Base-by-base conservation (phyloP, 2,888 invertebrate species). In the Chydorus sphaericus region DNA sequence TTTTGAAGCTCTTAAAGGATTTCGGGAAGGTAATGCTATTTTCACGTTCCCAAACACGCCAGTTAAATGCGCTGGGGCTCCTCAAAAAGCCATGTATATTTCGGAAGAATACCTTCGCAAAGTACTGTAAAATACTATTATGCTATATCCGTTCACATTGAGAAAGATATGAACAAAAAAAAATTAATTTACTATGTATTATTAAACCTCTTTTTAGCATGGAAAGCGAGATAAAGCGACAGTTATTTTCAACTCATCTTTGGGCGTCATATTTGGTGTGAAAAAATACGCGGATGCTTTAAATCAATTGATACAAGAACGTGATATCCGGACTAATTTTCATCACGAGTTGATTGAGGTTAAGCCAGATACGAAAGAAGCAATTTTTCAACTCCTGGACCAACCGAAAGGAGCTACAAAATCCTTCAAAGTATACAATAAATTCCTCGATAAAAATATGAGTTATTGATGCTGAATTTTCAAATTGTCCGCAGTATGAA, bases 1-100 rank as follows among this genome's bases (percentile, higher is more conserved):
- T 0, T 87, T 76, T 67, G 67, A 77, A 6, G 80, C 81, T 57
- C 67, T 96, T 28, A 71, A 81, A 63, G 72, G 73, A 28, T 82
- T 91, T 59, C 72, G 78, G 56, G 71, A 74, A 0, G 94, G 93
- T 1, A 83, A 87, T 66, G 91, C 87, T 0, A 74, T 96, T 57
- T 98, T 97, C 69, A 94, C 96, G 1, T 92, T 83, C 69, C 98
- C 98, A 0, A 80, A 82, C 64, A 79, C 85, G 0, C 83, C 87
- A 0, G 84, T 98, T 50, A 98, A 98, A 70, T 98, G 98, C 70
- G 89, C 96, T 0, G 98, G 98, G 0, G 97, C 97, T 2, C 96
- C 97, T 28, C 97, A 97, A 73, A 98, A 98, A 74, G 92, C 94
- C 58, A 81, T 83, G 63, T 97, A 96, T 66, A 74, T 98, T 36